Percentiles rank a stretch among this genome's conserved stretches.
These are phyloP conservation scores for Drosophila hawaiiensis DNA, from an alignment of 2,888 invertebrate species.

Conservation along the genomic window DNA sequence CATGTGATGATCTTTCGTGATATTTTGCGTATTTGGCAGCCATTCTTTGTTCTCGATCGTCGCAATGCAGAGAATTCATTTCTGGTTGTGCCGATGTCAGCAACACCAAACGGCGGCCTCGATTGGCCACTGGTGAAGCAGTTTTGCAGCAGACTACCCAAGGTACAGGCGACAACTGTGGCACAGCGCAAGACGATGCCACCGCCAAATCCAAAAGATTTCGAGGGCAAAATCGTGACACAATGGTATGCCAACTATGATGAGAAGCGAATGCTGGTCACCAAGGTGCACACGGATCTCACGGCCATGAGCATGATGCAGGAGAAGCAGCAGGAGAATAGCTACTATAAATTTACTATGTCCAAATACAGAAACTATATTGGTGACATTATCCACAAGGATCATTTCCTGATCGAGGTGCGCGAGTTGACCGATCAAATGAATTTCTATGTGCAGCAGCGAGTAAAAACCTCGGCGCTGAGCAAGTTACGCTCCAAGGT, in stretches of 20 bases:
- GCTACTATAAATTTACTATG: constrained; percentile 91
- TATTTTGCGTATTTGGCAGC: constrained; percentile 88
- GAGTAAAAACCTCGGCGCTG: constrained; percentile 77
- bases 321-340: constrained; percentile 86
- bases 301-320: constrained; percentile 90
- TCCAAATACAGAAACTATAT: constrained; percentile 89
- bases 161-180: constrained; percentile 84
- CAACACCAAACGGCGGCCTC: constrained; percentile 85
- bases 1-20: constrained; percentile 91
- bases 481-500: constrained; percentile 85
- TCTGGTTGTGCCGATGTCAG: constrained; percentile 86
- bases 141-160: constrained; percentile 85
- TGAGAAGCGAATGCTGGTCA: constrained; percentile 88
- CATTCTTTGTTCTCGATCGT: constrained; percentile 88
- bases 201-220: constrained; percentile 87
- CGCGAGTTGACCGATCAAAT: constrained; percentile 85
- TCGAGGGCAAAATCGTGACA: constrained; percentile 91
- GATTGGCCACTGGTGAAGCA: constrained; percentile 88
- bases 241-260: constrained; percentile 92
- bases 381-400: constrained; percentile 85
- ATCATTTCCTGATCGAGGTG: constrained; percentile 93
- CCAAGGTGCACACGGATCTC: constrained; percentile 88
- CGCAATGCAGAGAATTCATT: constrained; percentile 86
- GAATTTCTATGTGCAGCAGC: constrained; percentile 83
- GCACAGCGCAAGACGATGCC: constrained; percentile 86